These are phyloP conservation scores for Notechis scutatus DNA, from an alignment of 2,113 vertebrate species.

Conservation along the genomic window DNA sequence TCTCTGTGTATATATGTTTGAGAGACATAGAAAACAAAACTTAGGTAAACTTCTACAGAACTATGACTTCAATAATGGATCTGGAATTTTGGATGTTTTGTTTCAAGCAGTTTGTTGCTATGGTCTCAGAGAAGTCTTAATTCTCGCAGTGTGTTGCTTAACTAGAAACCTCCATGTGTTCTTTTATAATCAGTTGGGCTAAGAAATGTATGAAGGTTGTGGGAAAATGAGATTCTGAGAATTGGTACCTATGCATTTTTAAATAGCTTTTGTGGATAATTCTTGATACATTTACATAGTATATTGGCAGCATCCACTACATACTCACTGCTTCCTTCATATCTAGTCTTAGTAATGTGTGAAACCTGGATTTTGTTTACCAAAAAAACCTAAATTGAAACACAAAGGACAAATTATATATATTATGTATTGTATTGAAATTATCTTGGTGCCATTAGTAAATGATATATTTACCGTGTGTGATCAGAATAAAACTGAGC, in stretches of 20 bases:
- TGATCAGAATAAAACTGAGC: background rate
- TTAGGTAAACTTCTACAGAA: background rate
- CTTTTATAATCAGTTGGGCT: background rate
- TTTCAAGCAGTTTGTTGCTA: background rate
- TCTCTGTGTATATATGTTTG: background rate
- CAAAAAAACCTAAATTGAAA: background rate
- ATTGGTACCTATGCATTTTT: background rate
- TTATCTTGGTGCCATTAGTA: background rate
- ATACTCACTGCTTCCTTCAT: background rate
- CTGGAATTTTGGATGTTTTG: background rate
- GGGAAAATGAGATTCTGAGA: no score
- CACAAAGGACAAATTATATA: background rate
- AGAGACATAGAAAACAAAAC: background rate
- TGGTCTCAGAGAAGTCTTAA: background rate
- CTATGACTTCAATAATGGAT: constrained; percentile 9
- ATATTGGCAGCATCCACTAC: background rate
- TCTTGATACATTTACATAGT: background rate
- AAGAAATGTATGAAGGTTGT: background rate
- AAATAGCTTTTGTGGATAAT: background rate
- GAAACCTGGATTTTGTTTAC: background rate
- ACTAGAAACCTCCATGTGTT: background rate
- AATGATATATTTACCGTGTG: background rate
- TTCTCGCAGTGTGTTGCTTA: background rate
- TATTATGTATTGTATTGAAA: background rate
- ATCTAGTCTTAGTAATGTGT: background rate